Conservation (phyloP, 1,140 invertebrate genomes). For the Fopius arisanus region DNA sequence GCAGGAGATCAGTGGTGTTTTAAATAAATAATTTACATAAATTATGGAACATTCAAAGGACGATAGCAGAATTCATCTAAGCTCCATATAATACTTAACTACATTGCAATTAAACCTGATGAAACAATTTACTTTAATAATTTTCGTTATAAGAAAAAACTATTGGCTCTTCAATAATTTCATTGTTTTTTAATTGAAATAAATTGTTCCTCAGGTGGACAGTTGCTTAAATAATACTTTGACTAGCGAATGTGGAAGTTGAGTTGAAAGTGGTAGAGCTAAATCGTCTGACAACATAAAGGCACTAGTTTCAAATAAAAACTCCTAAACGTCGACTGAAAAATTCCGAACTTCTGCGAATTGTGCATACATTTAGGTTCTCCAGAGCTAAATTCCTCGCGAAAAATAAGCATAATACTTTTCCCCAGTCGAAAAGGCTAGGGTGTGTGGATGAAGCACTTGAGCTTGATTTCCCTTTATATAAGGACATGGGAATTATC, state of each 20-base stretch:
- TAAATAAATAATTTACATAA: neutral
- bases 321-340: neutral
- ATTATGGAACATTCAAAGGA: neutral
- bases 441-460: neutral
- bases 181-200: neutral
- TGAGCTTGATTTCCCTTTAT: constrained; percentile 36
- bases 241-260: neutral
- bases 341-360: neutral
- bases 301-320: neutral
- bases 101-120: too few species aligned
- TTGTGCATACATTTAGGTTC: neutral
- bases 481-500: constrained; percentile 54
- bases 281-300: neutral
- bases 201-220: too few species aligned
- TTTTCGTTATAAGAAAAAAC: neutral
- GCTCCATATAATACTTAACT: neutral
- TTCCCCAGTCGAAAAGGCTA: neutral
- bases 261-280: neutral
- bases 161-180: neutral
- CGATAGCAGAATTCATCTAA: neutral
- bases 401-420: neutral
- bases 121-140: too few species aligned
- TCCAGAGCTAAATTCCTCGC: neutral
- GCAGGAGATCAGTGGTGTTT: neutral
- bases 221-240: neutral